phyloP scores from a whole-genome alignment of 1,140 invertebrate genomes.

The Diorhabda elongata region DNA sequence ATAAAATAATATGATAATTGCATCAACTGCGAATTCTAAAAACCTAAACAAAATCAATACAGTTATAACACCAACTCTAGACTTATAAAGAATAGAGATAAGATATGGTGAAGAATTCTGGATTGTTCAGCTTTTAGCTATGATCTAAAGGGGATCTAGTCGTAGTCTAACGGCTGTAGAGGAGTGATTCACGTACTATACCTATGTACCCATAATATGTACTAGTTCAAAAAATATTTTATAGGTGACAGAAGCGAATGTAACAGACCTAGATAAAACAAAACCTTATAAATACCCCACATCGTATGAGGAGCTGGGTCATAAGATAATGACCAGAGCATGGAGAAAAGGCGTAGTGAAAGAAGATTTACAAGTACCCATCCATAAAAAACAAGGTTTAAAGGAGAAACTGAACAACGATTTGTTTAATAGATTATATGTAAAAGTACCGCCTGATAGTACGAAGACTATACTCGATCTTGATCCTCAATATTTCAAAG shows the following conservation, averaged over 20 bases:
- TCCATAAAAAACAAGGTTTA: constrained; percentile 33
- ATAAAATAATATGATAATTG: no score
- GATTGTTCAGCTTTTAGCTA: no score
- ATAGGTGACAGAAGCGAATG: not conserved
- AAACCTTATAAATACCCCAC: not conserved
- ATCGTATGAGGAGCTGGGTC: constrained; percentile 36
- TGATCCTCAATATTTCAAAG: constrained; percentile 58
- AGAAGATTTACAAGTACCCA: constrained; percentile 37
- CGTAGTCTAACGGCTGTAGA: no score
- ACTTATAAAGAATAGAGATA: no score
- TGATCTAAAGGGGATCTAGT: no score
- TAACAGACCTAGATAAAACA: not conserved
- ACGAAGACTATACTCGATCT: constrained; percentile 53
- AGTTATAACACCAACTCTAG: no score
- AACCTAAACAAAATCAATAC: no score
- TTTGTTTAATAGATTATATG: constrained; percentile 44
- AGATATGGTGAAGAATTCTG: no score
- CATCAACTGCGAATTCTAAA: no score
- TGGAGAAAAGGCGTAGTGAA: constrained; percentile 37
- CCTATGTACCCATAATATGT: no score
- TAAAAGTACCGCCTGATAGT: constrained; percentile 35
- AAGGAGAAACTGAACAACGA: constrained; percentile 33
- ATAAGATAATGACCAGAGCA: constrained; percentile 40
- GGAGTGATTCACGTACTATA: no score
- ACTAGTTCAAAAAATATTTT: not conserved